These are phyloP conservation scores for Prochilodus magdalenae DNA, from an alignment of 2,113 vertebrate genomes.

Conservation along the genomic window DNA sequence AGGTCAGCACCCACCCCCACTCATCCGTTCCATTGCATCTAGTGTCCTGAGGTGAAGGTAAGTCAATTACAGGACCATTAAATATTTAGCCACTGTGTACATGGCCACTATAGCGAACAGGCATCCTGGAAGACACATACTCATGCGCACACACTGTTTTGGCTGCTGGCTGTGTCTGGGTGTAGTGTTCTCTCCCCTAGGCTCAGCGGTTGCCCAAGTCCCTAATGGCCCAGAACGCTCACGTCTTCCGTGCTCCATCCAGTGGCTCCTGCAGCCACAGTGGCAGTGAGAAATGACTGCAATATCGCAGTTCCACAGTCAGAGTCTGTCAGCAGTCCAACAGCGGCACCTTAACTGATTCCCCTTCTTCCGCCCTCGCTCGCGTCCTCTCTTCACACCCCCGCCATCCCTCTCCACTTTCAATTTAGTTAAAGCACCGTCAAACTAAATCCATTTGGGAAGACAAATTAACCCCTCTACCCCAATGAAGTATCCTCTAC, in stretches of 20 bases:
- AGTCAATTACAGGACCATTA: conserved; percentile 54
- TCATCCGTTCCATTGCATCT: conserved; percentile 8
- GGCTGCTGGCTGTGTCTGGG: conserved; percentile 55
- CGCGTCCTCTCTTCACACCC: conserved; percentile 55
- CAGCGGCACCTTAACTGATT: conserved; percentile 46
- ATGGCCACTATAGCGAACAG: conserved; percentile 27
- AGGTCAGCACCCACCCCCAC: conserved; percentile 22
- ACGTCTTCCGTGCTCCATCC: conserved; percentile 61
- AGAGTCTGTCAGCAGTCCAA: conserved; percentile 58
- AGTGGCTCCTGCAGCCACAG: conserved; percentile 53
- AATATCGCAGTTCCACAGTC: conserved; percentile 56
- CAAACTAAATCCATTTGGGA: conserved; percentile 49
- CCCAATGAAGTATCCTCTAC: conserved; percentile 27
- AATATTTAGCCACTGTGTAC: conserved; percentile 48
- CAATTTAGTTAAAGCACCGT: conserved; percentile 53
- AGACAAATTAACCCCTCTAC: conserved; percentile 40
- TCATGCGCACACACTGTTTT: conserved; percentile 48
- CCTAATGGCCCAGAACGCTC: conserved; percentile 56
- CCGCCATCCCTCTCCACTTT: conserved; percentile 29
- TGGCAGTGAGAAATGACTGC: conserved; percentile 58
- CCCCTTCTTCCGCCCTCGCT: conserved; percentile 49
- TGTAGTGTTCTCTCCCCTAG: conserved; percentile 57
- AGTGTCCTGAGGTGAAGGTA: conserved; percentile 16
- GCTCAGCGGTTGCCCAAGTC: conserved; percentile 58
- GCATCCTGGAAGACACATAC: conserved; percentile 13